Base-by-base conservation (phyloP, 2,797 vertebrate genomes). In the Sebastolobus alascanus region DNA sequence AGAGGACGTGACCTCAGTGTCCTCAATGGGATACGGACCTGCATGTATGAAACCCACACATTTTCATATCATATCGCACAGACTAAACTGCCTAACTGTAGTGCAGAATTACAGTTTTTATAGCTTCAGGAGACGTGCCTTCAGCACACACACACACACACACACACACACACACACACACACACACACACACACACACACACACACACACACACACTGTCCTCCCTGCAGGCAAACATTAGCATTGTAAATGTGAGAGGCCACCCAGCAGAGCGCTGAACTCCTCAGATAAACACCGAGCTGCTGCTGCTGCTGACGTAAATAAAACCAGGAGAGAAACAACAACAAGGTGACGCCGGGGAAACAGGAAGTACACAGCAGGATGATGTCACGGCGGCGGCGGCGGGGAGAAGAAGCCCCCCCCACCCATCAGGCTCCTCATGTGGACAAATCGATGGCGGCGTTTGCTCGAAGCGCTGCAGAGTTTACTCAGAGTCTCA, bases 191-290 rank as follows among this genome's bases (percentile, higher is more conserved):
- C 67, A 59, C 54, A 37, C 65, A 31, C 43, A 10, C 75, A 61
- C 54, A 75, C 66, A 33, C 65, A 25, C 40, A 65, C 77, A 74
- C 50, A 38, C 43, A 60, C 43, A 1, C 46, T 16, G 33, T 77
- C 52, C 65, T 80, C 81, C 74, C 86, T 73, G 63, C 79, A 84
- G 86, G 84, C 68, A 18, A 43, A 79, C 73, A 90, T 87, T 90
- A 91, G 84, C 84, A 84, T 76, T 81, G 82, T 78, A 84, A 86
- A 86, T 90, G 74, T 63, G 56, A 64, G 77, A 9, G 77, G 54
- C 76, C 79, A 31, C 61, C 66, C 52, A 75, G 76, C 71, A 43
- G 75, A 84, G 78, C 33, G 2, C 10, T 54, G 80, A 73, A 63
- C 76, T 71, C 76, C 65, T 55, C 84, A 75, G 59, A 82, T 9